Base-by-base conservation (phyloP, 1,140 invertebrate genomes). In the Drosophila baimaii region DNA sequence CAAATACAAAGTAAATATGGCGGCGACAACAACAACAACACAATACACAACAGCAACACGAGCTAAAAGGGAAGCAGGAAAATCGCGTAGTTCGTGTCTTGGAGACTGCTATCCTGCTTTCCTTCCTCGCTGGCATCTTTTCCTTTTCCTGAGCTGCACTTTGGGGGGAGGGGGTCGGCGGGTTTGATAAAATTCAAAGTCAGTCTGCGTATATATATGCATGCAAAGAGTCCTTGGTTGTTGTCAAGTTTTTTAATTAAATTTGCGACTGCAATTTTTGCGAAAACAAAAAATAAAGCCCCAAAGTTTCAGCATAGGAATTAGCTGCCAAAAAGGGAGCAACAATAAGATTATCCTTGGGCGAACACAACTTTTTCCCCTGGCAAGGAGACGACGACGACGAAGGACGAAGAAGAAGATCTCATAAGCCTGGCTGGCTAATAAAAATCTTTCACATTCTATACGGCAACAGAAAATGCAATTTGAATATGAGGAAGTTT, bases 1-100 rank as follows among this genome's bases (percentile, higher is more conserved):
- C 77, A 85, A 84, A 84, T 73, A 77, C 68, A 68, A 83, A 74
- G 80, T 83, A 82, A 82, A 82, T 82, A 74, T 82, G 62, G 69
- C 62, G 73, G 58, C 47, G 35, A 44, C 29, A 63, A 49, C 44
- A 65, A 62, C 46, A 81, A 64, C 52, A 77, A 7, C 43, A 49
- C 5, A 21, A 19, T 6, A 31, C 37, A 23, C 13, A 33, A 35
- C 31, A 17, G 31, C n/a, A 64, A 54, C 33, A 59, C 51, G 9
- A 64, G 37, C 55, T 23, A 27, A 75, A 49, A 55, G 44, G 35
- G 31, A 55, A 61, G 21, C 43, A 69, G 52, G 62, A 62, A 72
- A 77, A 65, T 77, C 62, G 57, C 52, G 57, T 51, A 62, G 72
- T 84, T 69, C 74, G 66, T 65, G 59, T 63, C 81, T 76, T 71